Percentiles rank a stretch among this genome's conserved stretches.
These are phyloP conservation scores for Caenorhabditis inopinata DNA, from an alignment of 1,140 invertebrate species.

Conservation along the genomic window DNA sequence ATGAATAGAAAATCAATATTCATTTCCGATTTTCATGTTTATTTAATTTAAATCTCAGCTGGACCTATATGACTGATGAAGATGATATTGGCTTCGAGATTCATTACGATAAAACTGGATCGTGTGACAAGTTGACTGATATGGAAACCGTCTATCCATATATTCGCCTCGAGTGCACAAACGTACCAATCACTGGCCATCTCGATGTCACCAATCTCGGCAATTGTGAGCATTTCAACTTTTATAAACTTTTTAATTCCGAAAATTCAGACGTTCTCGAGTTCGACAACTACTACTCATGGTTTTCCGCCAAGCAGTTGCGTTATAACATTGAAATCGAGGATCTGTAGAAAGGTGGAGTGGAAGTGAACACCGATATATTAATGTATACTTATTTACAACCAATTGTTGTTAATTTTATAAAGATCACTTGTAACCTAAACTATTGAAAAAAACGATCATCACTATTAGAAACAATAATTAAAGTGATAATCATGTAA, in stretches of 20 bases:
- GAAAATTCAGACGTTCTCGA: slow-evolving; percentile 61
- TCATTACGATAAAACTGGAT: slow-evolving; percentile 55
- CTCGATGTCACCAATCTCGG: slow-evolving; percentile 58
- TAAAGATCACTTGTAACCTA: background rate
- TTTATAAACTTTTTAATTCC: background rate
- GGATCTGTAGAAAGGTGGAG: slow-evolving; percentile 42
- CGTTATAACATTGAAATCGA: slow-evolving; percentile 66
- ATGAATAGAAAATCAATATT: background rate
- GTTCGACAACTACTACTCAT: slow-evolving; percentile 66
- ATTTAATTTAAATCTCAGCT: slow-evolving; percentile 48
- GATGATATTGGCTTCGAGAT: slow-evolving; percentile 65
- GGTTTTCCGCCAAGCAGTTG: slow-evolving; percentile 65
- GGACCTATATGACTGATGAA: slow-evolving; percentile 66
- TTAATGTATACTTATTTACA: background rate
- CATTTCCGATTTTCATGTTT: background rate
- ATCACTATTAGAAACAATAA: too few species aligned
- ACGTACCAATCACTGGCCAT: slow-evolving; percentile 60
- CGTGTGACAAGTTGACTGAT: slow-evolving; percentile 63
- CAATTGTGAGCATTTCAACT: slow-evolving; percentile 58
- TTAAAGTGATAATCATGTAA: too few species aligned
- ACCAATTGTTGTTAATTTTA: background rate
- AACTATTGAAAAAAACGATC: too few species aligned
- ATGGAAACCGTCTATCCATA: slow-evolving; percentile 66
- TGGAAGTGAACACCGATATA: background rate
- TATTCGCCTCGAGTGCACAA: slow-evolving; percentile 64